Evolutionary conservation across 2,888 invertebrate species (phyloP).

Genomic region (Xestia sexstrigata): DNA sequence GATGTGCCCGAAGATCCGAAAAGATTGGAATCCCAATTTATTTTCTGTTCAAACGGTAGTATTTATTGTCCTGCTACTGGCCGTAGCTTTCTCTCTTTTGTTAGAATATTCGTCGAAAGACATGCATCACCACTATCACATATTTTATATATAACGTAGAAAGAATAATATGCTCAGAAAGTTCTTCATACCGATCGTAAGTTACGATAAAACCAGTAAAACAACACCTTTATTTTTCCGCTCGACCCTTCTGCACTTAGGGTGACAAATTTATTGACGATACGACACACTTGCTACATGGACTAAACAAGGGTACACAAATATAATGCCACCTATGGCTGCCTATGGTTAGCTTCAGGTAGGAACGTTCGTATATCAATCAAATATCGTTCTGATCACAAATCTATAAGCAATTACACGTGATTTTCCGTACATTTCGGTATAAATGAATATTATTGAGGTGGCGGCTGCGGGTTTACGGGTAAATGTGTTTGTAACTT

Average conservation of each 20-base stretch:
- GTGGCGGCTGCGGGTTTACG: conserved; percentile 23
- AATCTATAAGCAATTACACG: conserved; percentile 54
- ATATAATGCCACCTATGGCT: neutral
- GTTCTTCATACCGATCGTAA: conserved; percentile 40
- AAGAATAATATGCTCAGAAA: conserved; percentile 35
- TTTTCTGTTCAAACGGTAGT: conserved; percentile 41
- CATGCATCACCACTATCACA: conserved; percentile 46
- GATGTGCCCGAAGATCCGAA: conserved; percentile 25
- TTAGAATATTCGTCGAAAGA: conserved; percentile 51
- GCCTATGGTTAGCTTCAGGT: neutral
- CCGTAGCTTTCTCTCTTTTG: conserved; percentile 57
- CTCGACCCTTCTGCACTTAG: conserved; percentile 57
- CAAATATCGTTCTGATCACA: conserved; percentile 50
- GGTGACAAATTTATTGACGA: conserved; percentile 66
- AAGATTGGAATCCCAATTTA: conserved; percentile 64
- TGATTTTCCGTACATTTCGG: conserved; percentile 47
- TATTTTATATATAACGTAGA: conserved; percentile 36
- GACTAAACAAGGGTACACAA: conserved; percentile 33
- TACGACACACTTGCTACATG: conserved; percentile 70
- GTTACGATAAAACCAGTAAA: conserved; percentile 63
- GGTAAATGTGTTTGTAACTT: conserved; percentile 46
- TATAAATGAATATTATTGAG: conserved; percentile 66
- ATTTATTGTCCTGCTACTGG: conserved; percentile 56
- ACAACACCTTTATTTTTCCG: conserved; percentile 65
- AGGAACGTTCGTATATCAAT: conserved; percentile 34